A percentile compares a stretch with the other conserved stretches of the same genome.
Evolutionary conservation across 2,888 invertebrate genomes (phyloP).

Genomic region (Phyllotreta cruciferae): DNA sequence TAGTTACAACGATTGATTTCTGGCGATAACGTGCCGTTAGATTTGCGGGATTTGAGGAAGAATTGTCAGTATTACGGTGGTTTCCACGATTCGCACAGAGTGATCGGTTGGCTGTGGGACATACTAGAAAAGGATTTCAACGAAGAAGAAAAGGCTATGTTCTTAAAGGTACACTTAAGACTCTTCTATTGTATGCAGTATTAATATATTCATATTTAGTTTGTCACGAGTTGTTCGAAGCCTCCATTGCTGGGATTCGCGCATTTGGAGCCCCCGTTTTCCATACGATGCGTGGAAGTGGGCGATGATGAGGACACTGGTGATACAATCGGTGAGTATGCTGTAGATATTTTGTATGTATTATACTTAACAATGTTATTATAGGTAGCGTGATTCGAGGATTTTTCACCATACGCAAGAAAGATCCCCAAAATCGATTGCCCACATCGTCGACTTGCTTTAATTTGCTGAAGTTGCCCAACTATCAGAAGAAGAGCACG

Average conservation of each 20-base stretch:
- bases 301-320: conserved; percentile 96
- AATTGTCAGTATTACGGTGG: conserved; percentile 99
- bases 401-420: conserved; percentile 95
- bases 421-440: conserved; percentile 90
- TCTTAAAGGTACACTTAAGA: conserved; percentile 87
- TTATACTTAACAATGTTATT: conserved; percentile 23
- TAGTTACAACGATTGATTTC: conserved; percentile 92
- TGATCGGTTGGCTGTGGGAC: conserved; percentile 99
- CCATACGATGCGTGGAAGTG: conserved; percentile 98
- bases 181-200: neutral
- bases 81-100: conserved; percentile 96
- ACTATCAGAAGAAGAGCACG: conserved; percentile 96
- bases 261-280: conserved; percentile 96
- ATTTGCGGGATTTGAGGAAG: conserved; percentile 83
- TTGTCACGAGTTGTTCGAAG: conserved; percentile 90
- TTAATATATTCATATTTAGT: conserved; percentile 45
- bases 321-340: conserved; percentile 74
- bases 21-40: conserved; percentile 93
- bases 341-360: neutral
- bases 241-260: conserved; percentile 96
- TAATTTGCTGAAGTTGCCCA: conserved; percentile 96
- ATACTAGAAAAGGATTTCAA: conserved; percentile 94
- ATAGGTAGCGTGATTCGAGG: conserved; percentile 95
- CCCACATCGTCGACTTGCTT: conserved; percentile 99
- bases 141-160: conserved; percentile 89